Percentiles rank a stretch among this genome's conserved stretches.
These are phyloP conservation scores for Bruchidius siliquastri DNA, from an alignment of 2,888 invertebrate species.

Conservation along the genomic window DNA sequence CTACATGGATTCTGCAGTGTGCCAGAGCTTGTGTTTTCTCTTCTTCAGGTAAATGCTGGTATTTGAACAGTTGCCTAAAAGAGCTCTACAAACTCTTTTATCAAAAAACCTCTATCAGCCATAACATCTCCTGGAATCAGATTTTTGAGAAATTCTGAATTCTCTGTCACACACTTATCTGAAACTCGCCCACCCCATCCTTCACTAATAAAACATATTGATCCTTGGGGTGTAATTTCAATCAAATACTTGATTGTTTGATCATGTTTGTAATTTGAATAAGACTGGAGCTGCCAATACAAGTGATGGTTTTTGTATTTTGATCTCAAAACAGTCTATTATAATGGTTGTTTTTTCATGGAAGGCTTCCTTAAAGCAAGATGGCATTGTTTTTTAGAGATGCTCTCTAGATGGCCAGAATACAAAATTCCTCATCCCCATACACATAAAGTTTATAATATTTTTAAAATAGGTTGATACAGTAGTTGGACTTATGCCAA, in stretches of 20 bases:
- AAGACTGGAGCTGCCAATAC: slow-evolving; percentile 5
- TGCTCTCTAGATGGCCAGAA: too few species aligned
- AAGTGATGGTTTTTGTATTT: slow-evolving; percentile 8
- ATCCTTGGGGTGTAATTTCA: background rate
- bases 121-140: slow-evolving; percentile 17
- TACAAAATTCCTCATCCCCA: slow-evolving; percentile 1
- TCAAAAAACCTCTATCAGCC: slow-evolving; percentile 22
- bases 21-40: too few species aligned
- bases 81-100: slow-evolving; percentile 16
- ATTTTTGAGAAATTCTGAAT: background rate
- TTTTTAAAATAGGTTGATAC: slow-evolving; percentile 6
- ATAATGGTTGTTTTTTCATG: slow-evolving; percentile 16
- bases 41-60: slow-evolving; percentile 23
- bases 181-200: too few species aligned
- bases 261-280: slow-evolving; percentile 18
- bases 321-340: slow-evolving; percentile 19
- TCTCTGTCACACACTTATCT: too few species aligned
- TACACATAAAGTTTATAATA: slow-evolving; percentile 2
- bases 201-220: background rate
- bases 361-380: slow-evolving; percentile 17
- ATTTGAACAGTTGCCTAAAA: slow-evolving; percentile 15
- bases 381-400: too few species aligned
- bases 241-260: slow-evolving; percentile 5
- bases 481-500: slow-evolving; percentile 5
- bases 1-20: too few species aligned